These are phyloP conservation scores for Scolanthus callimorphus DNA, from an alignment of 92 coral and sea anemone genomes.

Conservation along the genomic window DNA sequence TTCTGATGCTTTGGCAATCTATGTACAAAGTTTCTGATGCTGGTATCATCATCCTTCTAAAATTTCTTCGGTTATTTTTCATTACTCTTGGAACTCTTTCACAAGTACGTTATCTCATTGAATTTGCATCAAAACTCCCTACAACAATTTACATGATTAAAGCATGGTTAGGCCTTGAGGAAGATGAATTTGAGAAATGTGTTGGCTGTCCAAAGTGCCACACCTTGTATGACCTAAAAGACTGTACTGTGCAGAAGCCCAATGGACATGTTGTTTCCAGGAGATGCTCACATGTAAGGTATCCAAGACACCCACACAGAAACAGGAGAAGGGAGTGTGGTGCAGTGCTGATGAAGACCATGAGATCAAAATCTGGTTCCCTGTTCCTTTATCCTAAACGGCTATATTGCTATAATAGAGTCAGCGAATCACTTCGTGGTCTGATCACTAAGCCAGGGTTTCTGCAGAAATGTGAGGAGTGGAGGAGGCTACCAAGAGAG, in stretches of 20 bases:
- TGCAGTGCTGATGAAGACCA: conserved; percentile 38
- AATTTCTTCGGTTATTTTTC: conserved; percentile 34
- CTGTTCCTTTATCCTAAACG: conserved; percentile 43
- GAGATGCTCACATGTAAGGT: conserved; percentile 37
- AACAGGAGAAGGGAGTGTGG: conserved; percentile 37
- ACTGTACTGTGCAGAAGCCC: conserved; percentile 21
- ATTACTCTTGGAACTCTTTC: conserved; percentile 19
- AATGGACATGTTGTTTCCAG: conserved; percentile 34
- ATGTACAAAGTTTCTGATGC: conserved; percentile 46
- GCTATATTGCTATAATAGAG: conserved; percentile 30
- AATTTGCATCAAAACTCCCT: conserved; percentile 47
- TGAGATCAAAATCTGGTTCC: conserved; percentile 42
- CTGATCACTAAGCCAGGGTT: conserved; percentile 29
- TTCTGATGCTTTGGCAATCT: conserved; percentile 45
- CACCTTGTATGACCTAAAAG: conserved; percentile 19
- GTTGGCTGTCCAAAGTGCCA: conserved; percentile 48
- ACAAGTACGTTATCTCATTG: conserved; percentile 14
- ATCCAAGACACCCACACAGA: conserved; percentile 41
- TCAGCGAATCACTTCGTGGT: conserved; percentile 24
- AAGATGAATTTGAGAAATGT: conserved; percentile 47
- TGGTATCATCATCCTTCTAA: conserved; percentile 30
- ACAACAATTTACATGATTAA: conserved; percentile 36
- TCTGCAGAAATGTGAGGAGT: conserved; percentile 35
- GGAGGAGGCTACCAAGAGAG: conserved; percentile 25
- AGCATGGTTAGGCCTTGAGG: conserved; percentile 15